Evolutionary conservation across 2,113 vertebrate genomes (phyloP).

Genomic region (Pterocles gutturalis): DNA sequence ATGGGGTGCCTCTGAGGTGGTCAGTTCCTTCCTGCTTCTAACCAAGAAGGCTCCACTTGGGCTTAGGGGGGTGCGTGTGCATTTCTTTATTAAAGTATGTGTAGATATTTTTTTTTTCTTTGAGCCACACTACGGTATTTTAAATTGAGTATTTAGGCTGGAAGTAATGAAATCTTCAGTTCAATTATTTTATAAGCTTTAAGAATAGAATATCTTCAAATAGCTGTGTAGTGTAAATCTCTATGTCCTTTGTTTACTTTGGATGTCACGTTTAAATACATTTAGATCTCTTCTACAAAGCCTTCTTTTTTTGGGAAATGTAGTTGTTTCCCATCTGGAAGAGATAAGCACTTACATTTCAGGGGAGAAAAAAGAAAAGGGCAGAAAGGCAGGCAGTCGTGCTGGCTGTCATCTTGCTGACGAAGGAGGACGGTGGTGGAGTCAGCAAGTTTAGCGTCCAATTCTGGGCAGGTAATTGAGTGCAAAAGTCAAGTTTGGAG

Average conservation of each 20-base stretch:
- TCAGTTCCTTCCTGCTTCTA: neutral
- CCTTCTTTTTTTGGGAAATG: neutral
- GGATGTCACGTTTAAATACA: neutral
- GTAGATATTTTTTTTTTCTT: neutral
- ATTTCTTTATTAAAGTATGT: neutral
- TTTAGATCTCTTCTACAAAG: neutral
- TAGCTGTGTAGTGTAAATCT: neutral
- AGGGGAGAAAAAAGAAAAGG: neutral
- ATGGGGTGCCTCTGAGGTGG: neutral
- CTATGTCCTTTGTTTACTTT: neutral
- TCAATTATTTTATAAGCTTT: neutral
- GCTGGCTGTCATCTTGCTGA: neutral
- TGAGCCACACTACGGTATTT: neutral
- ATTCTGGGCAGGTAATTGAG: neutral
- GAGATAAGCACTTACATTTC: neutral
- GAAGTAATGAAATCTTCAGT: neutral
- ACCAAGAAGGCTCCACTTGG: neutral
- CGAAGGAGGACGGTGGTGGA: neutral
- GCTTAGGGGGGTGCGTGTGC: accelerated
- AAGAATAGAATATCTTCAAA: neutral
- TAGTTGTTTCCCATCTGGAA: neutral
- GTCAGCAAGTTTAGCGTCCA: neutral
- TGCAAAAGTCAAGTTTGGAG: neutral
- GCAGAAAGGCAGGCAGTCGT: neutral
- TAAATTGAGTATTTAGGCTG: neutral